A percentile compares a stretch with the other conserved stretches of the same genome.
Conservation (phyloP, 2,888 invertebrate species). For the Cephus runcator region DNA sequence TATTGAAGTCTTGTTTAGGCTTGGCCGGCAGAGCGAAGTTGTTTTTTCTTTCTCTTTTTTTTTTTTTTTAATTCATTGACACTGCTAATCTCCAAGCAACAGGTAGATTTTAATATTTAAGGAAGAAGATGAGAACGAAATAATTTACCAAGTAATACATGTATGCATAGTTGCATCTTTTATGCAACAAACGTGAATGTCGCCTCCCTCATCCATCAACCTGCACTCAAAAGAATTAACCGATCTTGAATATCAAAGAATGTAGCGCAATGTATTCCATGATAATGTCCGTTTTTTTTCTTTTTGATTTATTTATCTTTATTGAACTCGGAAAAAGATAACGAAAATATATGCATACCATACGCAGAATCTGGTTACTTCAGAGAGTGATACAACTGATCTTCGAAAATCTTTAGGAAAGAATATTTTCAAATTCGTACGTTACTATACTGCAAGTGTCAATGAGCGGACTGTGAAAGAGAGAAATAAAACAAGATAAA, state of each 20-base stretch:
- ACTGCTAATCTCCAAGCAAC: background rate
- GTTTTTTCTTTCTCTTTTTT: background rate
- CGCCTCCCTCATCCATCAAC: background rate
- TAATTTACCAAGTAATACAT: background rate
- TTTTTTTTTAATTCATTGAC: background rate
- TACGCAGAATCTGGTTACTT: background rate
- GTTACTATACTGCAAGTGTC: background rate
- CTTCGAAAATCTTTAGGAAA: background rate
- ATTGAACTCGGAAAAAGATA: background rate
- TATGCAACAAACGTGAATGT: background rate
- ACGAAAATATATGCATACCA: background rate
- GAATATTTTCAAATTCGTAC: background rate
- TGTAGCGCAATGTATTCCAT: background rate
- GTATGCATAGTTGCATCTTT: background rate
- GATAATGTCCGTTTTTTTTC: background rate
- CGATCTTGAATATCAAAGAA: background rate
- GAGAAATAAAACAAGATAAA: conserved; percentile 17
- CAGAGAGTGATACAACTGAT: background rate
- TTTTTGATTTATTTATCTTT: background rate
- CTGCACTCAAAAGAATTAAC: background rate
- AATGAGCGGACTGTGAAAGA: conserved; percentile 17
- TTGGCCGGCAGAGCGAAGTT: background rate
- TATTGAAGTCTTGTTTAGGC: background rate
- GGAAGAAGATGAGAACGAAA: background rate
- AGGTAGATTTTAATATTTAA: too few species aligned